These are phyloP conservation scores for Corella eumyota DNA, from an alignment of 23 tunicate species.

Conservation along the genomic window DNA sequence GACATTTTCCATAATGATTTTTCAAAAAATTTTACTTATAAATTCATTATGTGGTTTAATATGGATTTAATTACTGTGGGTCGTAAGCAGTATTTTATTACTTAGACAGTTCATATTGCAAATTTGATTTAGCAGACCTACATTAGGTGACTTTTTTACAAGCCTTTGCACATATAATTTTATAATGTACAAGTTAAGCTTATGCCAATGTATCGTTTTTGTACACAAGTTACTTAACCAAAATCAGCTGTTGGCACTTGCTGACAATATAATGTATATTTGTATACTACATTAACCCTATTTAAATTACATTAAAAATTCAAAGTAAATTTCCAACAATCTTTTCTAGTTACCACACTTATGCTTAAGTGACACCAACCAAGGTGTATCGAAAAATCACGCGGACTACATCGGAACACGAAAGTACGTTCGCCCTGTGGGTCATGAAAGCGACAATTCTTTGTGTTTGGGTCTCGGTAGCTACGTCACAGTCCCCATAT, in stretches of 20 bases:
- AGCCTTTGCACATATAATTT: no score
- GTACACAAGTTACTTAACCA: background rate
- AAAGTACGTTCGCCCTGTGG: slow-evolving; percentile 31
- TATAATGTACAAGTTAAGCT: no score
- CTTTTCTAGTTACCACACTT: slow-evolving; percentile 3
- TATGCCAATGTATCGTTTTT: background rate
- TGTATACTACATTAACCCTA: no score
- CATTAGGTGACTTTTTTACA: no score
- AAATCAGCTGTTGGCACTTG: background rate
- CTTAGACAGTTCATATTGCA: no score
- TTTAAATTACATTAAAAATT: no score
- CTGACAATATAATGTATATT: background rate
- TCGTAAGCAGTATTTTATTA: no score
- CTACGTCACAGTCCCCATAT: slow-evolving; percentile 16
- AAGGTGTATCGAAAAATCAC: slow-evolving; percentile 23
- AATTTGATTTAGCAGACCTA: no score
- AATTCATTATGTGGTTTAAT: no score
- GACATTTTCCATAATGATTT: no score
- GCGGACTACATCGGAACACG: slow-evolving; percentile 32
- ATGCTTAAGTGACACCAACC: slow-evolving; percentile 9
- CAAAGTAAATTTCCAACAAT: background rate
- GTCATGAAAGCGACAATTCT: slow-evolving; percentile 29
- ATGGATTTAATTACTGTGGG: no score
- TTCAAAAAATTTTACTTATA: no score
- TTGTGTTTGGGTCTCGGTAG: slow-evolving; percentile 49